These are phyloP conservation scores for Phymanthus crucifer DNA, from an alignment of 92 coral and sea anemone genomes.

Conservation along the genomic window DNA sequence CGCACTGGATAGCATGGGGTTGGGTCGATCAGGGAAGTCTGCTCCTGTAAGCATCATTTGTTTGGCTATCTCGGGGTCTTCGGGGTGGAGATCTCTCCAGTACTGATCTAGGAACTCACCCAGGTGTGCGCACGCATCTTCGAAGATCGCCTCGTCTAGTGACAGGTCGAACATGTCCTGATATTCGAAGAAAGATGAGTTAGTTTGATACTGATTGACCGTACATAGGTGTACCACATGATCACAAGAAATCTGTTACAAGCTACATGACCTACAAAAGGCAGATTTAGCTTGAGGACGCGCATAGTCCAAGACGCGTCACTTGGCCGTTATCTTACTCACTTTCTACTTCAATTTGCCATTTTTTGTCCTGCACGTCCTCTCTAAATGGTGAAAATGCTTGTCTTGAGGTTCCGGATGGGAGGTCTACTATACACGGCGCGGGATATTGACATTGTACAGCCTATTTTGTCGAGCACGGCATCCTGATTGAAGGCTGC, in stretches of 20 bases:
- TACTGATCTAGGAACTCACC: constrained; percentile 96
- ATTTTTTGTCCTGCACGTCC: too few species aligned
- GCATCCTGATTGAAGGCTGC: too few species aligned
- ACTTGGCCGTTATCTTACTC: too few species aligned
- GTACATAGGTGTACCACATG: not conserved
- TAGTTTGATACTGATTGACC: too few species aligned
- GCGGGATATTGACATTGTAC: too few species aligned
- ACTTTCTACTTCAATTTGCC: too few species aligned
- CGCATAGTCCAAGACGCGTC: too few species aligned
- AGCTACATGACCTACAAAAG: not conserved
- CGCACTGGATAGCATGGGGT: constrained; percentile 32
- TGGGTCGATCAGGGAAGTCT: constrained; percentile 47
- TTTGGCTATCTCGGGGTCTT: constrained; percentile 59
- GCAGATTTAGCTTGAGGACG: too few species aligned
- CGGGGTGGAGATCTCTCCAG: constrained; percentile 89
- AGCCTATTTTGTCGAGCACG: too few species aligned
- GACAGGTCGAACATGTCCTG: constrained; percentile 93
- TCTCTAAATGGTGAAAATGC: too few species aligned
- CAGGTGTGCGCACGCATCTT: constrained; percentile 94
- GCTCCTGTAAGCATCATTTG: constrained; percentile 48
- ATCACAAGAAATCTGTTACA: not conserved
- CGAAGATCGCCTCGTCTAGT: constrained; percentile 93
- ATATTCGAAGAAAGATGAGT: not conserved
- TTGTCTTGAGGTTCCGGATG: too few species aligned
- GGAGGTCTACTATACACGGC: too few species aligned